Evolutionary conservation across 2,113 vertebrate genomes (phyloP).

Genomic region (Paramisgurnus dabryanus): DNA sequence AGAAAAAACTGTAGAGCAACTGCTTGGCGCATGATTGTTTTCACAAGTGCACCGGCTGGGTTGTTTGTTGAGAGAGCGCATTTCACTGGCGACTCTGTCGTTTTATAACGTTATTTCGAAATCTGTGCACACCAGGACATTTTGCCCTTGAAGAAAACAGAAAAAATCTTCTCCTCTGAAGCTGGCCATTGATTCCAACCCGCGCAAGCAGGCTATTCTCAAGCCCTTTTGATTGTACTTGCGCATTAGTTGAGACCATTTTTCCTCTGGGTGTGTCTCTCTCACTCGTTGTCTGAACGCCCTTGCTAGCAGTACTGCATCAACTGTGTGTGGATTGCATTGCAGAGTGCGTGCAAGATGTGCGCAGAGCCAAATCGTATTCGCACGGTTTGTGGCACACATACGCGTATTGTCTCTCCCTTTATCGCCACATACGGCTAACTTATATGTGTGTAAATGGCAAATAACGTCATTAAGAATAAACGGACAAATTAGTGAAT

Average conservation of each 20-base stretch:
- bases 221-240: slow-evolving; percentile 58
- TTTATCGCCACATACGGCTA: slow-evolving; percentile 12
- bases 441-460: slow-evolving; percentile 1
- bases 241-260: slow-evolving; percentile 62
- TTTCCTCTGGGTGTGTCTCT: slow-evolving; percentile 67
- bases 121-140: slow-evolving; percentile 53
- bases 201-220: slow-evolving; percentile 51
- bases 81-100: slow-evolving; percentile 60
- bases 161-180: slow-evolving; percentile 54
- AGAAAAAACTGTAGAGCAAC: slow-evolving; percentile 55
- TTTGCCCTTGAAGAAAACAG: slow-evolving; percentile 50
- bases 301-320: slow-evolving; percentile 55
- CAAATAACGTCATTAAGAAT: slow-evolving; percentile 14
- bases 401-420: not conserved
- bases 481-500: not conserved
- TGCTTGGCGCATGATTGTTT: slow-evolving; percentile 62
- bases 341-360: slow-evolving; percentile 55
- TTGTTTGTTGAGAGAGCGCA: slow-evolving; percentile 60
- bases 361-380: slow-evolving; percentile 55
- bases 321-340: slow-evolving; percentile 44
- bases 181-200: slow-evolving; percentile 52
- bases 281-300: slow-evolving; percentile 52
- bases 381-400: slow-evolving; percentile 44
- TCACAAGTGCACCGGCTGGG: slow-evolving; percentile 61
- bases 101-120: slow-evolving; percentile 51